Evolutionary conservation across 2,888 invertebrate genomes (phyloP).

Genomic region (Tyria jacobaeae): DNA sequence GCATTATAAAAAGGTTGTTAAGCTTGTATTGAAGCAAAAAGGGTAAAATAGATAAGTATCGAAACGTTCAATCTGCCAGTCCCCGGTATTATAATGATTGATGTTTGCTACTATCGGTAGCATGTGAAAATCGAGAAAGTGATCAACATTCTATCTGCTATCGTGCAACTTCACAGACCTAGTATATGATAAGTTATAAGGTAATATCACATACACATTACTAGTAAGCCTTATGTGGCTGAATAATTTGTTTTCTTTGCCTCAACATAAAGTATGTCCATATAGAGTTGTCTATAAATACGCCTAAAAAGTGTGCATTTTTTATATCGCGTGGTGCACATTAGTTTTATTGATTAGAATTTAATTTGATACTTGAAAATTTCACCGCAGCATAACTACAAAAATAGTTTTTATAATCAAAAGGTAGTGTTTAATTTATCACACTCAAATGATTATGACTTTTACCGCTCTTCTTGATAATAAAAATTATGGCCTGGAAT

Average conservation of each 20-base stretch:
- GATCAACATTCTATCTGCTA: slow-evolving; percentile 27
- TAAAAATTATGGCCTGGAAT: not conserved
- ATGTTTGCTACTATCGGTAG: slow-evolving; percentile 36
- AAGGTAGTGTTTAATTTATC: too few species aligned
- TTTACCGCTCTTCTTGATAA: not conserved
- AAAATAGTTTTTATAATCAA: too few species aligned
- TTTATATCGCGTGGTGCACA: not conserved
- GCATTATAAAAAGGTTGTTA: slow-evolving; percentile 5
- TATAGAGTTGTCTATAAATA: not conserved
- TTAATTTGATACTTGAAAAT: too few species aligned
- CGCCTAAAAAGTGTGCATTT: not conserved
- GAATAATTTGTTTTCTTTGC: slow-evolving; percentile 19
- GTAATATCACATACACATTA: slow-evolving; percentile 14
- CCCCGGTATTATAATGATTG: slow-evolving; percentile 34
- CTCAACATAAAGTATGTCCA: not conserved
- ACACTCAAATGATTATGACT: not conserved
- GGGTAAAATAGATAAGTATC: slow-evolving; percentile 12
- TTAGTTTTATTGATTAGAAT: not conserved
- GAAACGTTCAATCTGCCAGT: slow-evolving; percentile 20
- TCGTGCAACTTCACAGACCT: slow-evolving; percentile 25
- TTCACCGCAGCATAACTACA: too few species aligned
- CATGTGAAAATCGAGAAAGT: slow-evolving; percentile 48
- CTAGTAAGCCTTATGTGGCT: slow-evolving; percentile 3
- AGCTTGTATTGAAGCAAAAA: slow-evolving; percentile 13
- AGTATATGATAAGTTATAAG: not conserved